Evolutionary conservation across 2,797 vertebrate species (phyloP).

Genomic region (Neostethus bicornis): DNA sequence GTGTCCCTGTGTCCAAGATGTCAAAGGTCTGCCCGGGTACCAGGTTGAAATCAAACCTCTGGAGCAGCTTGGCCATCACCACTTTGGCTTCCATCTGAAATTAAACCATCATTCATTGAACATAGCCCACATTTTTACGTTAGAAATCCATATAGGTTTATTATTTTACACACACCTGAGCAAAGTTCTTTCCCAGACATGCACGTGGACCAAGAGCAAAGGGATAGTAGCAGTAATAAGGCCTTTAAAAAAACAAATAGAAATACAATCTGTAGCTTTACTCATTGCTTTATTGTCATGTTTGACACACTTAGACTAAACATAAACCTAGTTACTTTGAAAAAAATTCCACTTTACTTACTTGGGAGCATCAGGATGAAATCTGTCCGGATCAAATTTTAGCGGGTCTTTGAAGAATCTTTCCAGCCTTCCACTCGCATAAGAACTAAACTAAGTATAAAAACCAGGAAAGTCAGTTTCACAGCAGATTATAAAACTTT

Average conservation of each 20-base stretch:
- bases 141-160: no score
- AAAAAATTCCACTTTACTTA: slow-evolving; percentile 76
- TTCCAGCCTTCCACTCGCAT: slow-evolving; percentile 81
- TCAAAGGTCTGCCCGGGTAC: slow-evolving; percentile 84
- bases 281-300: no score
- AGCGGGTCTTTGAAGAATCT: slow-evolving; percentile 87
- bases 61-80: slow-evolving; percentile 90
- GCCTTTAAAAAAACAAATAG: slow-evolving; percentile 76
- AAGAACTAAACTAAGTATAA: slow-evolving; percentile 88
- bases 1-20: slow-evolving; percentile 79
- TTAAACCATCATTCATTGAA: neutral
- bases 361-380: slow-evolving; percentile 88
- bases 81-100: slow-evolving; percentile 92
- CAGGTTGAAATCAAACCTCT: slow-evolving; percentile 88
- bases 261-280: no score
- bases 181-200: slow-evolving; percentile 88
- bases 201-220: slow-evolving; percentile 89
- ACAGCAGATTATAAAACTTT: no score
- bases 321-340: neutral
- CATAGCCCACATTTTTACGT: neutral
- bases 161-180: slow-evolving; percentile 81
- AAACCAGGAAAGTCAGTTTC: no score
- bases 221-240: slow-evolving; percentile 89
- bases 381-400: slow-evolving; percentile 90
- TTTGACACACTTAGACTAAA: neutral